A percentile compares a stretch with the other conserved stretches of the same genome.
Conservation (phyloP, 2,797 vertebrate species). For the Bufotes viridis region DNA sequence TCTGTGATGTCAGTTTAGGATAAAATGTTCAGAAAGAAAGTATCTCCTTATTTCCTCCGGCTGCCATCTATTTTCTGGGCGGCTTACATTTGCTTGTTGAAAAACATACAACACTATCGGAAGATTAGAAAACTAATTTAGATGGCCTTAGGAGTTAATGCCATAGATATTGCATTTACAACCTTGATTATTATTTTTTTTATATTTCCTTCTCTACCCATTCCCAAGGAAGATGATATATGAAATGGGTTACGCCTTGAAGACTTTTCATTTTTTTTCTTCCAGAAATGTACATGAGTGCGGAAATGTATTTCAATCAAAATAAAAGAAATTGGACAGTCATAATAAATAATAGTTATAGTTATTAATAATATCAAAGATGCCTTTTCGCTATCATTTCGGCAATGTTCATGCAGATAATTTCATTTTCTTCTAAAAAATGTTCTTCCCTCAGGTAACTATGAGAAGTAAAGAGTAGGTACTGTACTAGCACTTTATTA, state of each 20-base stretch:
- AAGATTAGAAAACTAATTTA: constrained; percentile 64
- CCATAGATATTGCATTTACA: constrained; percentile 33
- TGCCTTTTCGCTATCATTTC: neutral
- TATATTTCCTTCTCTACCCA: constrained; percentile 39
- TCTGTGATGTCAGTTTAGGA: constrained; percentile 61
- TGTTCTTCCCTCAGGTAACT: neutral
- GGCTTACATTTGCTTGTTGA: constrained; percentile 65
- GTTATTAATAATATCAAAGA: constrained; percentile 16
- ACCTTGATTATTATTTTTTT: constrained; percentile 53
- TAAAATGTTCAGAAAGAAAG: constrained; percentile 48
- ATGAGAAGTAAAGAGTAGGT: too few species aligned
- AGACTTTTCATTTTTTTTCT: constrained; percentile 42
- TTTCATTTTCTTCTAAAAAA: neutral
- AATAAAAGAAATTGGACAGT: neutral
- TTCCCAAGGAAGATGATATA: constrained; percentile 42
- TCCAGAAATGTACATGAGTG: constrained; percentile 34
- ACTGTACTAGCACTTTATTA: neutral
- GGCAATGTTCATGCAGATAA: neutral
- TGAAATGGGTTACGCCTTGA: constrained; percentile 38
- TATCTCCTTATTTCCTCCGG: constrained; percentile 16
- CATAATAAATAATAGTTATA: neutral
- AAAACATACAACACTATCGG: constrained; percentile 62
- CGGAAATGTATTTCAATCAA: constrained; percentile 19
- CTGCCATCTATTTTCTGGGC: constrained; percentile 23
- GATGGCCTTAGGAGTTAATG: constrained; percentile 58